phyloP scores from a whole-genome alignment of 1,140 invertebrate species.

The Drosophila asahinai region DNA sequence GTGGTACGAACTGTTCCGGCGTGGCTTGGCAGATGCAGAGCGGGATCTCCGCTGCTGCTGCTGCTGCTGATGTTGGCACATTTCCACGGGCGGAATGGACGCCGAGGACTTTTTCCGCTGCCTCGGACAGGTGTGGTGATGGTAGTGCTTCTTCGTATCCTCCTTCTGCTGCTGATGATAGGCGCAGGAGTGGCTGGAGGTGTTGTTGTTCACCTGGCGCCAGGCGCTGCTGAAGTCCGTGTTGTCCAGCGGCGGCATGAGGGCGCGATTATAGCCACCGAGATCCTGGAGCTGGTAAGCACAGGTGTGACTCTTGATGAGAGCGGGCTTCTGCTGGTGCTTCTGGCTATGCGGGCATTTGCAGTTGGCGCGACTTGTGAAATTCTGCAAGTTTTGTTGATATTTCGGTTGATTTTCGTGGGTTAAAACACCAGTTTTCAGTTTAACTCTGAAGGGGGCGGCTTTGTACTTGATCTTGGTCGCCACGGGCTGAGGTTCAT shows the following conservation, averaged over 20 bases:
- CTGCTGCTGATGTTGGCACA: conserved; percentile 43
- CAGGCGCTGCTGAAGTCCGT: conserved; percentile 64
- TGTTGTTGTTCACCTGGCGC: conserved; percentile 73
- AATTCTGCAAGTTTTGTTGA: conserved; percentile 64
- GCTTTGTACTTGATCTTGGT: conserved; percentile 73
- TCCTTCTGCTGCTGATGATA: conserved; percentile 49
- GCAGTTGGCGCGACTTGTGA: conserved; percentile 76
- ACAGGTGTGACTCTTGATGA: conserved; percentile 76
- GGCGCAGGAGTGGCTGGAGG: conserved; percentile 50
- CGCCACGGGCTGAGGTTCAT: conserved; percentile 48
- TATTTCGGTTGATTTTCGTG: neutral
- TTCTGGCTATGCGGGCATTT: conserved; percentile 72
- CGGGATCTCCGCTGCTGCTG: conserved; percentile 49
- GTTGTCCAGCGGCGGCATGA: conserved; percentile 73
- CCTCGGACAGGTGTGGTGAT: conserved; percentile 70
- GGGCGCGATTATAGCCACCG: conserved; percentile 65
- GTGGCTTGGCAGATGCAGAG: conserved; percentile 62
- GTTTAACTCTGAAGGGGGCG: conserved; percentile 10
- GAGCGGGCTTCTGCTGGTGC: conserved; percentile 53
- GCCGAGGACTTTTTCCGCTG: conserved; percentile 59
- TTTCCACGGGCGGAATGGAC: conserved; percentile 26
- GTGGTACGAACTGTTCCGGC: conserved; percentile 76
- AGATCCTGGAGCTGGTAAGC: conserved; percentile 76
- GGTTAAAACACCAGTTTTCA: neutral
- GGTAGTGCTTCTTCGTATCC: conserved; percentile 44